Evolutionary conservation across 2,797 vertebrate species (phyloP).

Genomic region (Benthosema pterotum): DNA sequence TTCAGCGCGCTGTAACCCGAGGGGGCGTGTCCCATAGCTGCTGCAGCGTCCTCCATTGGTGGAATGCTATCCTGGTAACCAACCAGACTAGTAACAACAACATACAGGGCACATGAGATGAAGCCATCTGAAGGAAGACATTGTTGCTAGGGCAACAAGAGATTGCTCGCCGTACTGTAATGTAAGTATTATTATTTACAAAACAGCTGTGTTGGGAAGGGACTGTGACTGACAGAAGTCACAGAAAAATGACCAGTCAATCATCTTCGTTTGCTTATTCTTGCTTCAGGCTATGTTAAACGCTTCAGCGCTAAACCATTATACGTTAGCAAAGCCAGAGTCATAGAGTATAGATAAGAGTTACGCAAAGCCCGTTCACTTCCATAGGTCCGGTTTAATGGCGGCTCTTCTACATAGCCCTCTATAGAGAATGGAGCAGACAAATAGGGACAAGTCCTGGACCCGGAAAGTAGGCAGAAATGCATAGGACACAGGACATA

Average conservation of each 20-base stretch:
- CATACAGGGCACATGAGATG: slow-evolving; percentile 57
- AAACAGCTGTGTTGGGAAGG: accelerated
- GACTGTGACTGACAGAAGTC: not conserved
- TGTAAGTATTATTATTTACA: slow-evolving; percentile 36
- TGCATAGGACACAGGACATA: no score
- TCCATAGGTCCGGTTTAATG: no score
- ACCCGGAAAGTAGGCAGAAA: no score
- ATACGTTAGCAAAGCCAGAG: slow-evolving; percentile 1
- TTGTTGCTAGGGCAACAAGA: slow-evolving; percentile 12
- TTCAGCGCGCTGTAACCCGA: no score
- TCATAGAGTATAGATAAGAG: no score
- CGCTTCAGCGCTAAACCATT: slow-evolving; percentile 26
- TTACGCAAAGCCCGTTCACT: no score
- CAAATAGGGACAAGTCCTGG: no score
- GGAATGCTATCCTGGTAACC: slow-evolving; percentile 72
- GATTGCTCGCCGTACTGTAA: slow-evolving; percentile 21
- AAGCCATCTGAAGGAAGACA: slow-evolving; percentile 19
- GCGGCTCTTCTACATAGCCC: no score
- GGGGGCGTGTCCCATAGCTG: slow-evolving; percentile 48
- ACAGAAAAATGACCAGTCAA: not conserved
- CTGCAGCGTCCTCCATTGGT: slow-evolving; percentile 61
- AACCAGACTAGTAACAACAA: slow-evolving; percentile 51
- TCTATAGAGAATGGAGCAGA: no score
- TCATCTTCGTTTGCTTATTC: slow-evolving; percentile 1
- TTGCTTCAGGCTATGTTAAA: slow-evolving; percentile 39